Conservation (phyloP, 1,140 invertebrate genomes). For the Eurosta solidaginis region DNA sequence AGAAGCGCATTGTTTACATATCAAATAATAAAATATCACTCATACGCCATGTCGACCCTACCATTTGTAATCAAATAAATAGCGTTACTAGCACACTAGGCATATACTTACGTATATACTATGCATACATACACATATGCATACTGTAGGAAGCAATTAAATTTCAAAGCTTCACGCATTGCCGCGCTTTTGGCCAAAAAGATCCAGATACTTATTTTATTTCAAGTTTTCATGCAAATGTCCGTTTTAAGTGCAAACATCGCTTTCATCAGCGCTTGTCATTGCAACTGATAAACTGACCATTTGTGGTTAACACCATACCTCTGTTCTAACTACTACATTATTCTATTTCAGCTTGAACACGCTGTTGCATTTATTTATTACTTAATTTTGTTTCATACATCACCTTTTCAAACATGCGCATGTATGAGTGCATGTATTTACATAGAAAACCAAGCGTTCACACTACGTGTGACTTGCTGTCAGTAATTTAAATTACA, state of each 20-base stretch:
- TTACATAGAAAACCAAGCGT: too few relatives aligned
- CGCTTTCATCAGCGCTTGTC: constrained; percentile 37
- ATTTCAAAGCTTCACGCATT: too few relatives aligned
- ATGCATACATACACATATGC: too few relatives aligned
- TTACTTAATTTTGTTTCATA: constrained; percentile 9
- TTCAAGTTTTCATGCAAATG: neutral
- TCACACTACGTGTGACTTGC: neutral
- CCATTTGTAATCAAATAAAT: neutral
- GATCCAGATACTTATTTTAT: neutral
- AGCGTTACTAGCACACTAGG: neutral
- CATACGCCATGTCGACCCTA: neutral
- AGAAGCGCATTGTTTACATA: neutral
- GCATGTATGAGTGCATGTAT: neutral
- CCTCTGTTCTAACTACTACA: neutral
- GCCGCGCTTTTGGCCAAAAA: too few relatives aligned
- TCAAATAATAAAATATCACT: neutral
- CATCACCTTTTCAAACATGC: neutral
- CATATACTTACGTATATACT: too few relatives aligned
- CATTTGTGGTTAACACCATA: neutral
- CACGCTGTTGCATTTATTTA: neutral
- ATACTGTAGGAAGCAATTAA: neutral
- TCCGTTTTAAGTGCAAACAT: constrained; percentile 38
- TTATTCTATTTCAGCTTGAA: neutral
- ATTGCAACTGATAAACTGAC: constrained; percentile 32
- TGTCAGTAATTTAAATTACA: constrained; percentile 17